These are phyloP conservation scores for Aporrectodea caliginosa DNA, from an alignment of 1,140 invertebrate genomes.

Conservation along the genomic window DNA sequence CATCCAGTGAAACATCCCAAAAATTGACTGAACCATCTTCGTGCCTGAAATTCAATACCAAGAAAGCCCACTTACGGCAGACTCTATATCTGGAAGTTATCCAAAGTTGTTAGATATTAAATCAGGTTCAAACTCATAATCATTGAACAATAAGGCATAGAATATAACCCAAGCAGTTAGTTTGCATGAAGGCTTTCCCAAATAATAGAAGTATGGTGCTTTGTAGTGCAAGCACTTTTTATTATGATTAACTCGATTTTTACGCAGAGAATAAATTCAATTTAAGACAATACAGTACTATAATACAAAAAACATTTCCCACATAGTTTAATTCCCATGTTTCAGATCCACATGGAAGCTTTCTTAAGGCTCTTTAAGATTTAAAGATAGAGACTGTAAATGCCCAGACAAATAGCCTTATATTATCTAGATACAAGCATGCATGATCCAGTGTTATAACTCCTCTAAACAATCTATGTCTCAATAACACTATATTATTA, in stretches of 20 bases:
- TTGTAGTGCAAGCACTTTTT: background rate
- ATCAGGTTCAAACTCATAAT: no score
- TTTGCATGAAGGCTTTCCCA: background rate
- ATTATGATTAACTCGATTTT: no score
- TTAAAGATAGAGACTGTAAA: background rate
- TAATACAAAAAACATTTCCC: background rate
- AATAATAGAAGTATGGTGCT: background rate
- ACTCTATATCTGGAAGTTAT: no score
- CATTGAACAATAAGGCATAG: background rate
- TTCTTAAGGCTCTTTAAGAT: background rate
- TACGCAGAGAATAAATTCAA: no score
- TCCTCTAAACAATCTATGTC: no score
- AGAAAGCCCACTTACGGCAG: no score
- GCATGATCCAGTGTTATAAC: background rate
- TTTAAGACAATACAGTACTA: no score
- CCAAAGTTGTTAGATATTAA: no score
- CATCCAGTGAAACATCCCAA: constrained; percentile 77
- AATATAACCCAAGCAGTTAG: background rate
- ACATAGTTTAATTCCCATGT: background rate
- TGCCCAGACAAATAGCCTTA: background rate
- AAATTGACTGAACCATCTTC: constrained; percentile 93
- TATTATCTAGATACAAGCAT: background rate
- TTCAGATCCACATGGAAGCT: background rate
- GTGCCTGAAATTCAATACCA: constrained; percentile 68
- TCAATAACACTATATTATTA: background rate